phyloP scores from a whole-genome alignment of 2,888 invertebrate species.

The Drosophila pegasa region DNA sequence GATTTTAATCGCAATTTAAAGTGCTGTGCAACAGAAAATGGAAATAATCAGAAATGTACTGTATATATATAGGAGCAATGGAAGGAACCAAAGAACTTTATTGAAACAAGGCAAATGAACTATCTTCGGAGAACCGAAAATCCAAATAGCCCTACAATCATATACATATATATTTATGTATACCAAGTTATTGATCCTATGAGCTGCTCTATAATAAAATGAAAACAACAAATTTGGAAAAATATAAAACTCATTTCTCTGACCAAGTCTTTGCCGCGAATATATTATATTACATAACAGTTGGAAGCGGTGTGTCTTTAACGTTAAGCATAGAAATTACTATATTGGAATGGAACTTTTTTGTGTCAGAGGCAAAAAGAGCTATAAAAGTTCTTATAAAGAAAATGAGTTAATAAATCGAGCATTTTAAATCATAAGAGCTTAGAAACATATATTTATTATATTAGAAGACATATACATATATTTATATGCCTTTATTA shows the following conservation, averaged over 20 bases:
- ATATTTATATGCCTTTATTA: neutral
- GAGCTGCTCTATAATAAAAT: neutral
- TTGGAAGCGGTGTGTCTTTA: neutral
- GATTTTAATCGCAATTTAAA: slow-evolving; percentile 50
- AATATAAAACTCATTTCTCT: neutral
- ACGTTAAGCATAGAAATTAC: neutral
- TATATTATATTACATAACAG: neutral
- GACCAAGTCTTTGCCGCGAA: neutral
- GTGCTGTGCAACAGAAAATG: slow-evolving; percentile 54
- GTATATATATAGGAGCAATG: neutral
- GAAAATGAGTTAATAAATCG: neutral
- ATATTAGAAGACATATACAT: neutral
- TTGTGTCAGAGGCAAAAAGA: neutral
- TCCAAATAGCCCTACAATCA: neutral
- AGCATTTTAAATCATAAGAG: neutral
- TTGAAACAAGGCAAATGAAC: slow-evolving; percentile 2
- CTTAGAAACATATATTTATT: neutral
- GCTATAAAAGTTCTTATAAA: neutral
- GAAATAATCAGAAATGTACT: slow-evolving; percentile 24
- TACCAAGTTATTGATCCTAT: neutral
- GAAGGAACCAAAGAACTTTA: slow-evolving; percentile 3
- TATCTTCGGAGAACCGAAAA: neutral
- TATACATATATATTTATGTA: neutral
- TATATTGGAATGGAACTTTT: neutral
- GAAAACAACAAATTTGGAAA: neutral